Base-by-base conservation (phyloP, 2,888 invertebrate genomes). In the Drosophila rellima region DNA sequence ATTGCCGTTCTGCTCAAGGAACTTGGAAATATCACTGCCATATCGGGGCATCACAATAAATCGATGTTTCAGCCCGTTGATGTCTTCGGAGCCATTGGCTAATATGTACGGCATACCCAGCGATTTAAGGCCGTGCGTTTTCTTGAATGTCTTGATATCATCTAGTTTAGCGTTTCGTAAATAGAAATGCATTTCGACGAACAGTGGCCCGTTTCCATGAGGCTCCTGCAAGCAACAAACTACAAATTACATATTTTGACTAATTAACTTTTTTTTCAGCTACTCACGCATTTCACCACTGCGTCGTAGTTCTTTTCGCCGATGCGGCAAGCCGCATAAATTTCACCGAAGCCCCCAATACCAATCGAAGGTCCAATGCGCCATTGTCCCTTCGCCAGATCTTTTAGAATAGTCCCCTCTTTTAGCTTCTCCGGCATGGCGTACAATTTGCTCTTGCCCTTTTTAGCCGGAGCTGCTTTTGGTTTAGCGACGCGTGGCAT, bases 161-260 rank as follows among this genome's bases (percentile, higher is more conserved):
- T 94, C 95, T 79, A 94, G 92, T 88, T 95, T 96, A 0, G 95
- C 95, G 92, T 95, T 95, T 78, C 95, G 94, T 92, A 96, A 94
- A 90, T 97, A 99, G 92, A 98, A 98, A 93, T 97, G 96, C 93
- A 96, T 96, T 93, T 99, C 98, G 50, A 97, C 97, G 93, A 98
- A 99, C 1, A 99, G 93, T 0, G 99, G 98, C 0, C 98, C 98
- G 94, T 98, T 98, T 68, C 94, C 95, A 91, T 96, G 95, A 10
- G 98, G 98, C 93, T 98, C 98, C 96, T 97, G 80, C 2, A 66
- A 65, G 29, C 10, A 3, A 35, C 26, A 17, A 17, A 20, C 1
- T 23, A 2, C 3, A 2, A 15, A 3, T 11, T n/a, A n/a, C 26
- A 35, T 31, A 4, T 54, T 13, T 13, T 37, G 7, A 7, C 11